Evolutionary conservation across 2,797 vertebrate genomes (phyloP).

Genomic region (Ara ararauna): DNA sequence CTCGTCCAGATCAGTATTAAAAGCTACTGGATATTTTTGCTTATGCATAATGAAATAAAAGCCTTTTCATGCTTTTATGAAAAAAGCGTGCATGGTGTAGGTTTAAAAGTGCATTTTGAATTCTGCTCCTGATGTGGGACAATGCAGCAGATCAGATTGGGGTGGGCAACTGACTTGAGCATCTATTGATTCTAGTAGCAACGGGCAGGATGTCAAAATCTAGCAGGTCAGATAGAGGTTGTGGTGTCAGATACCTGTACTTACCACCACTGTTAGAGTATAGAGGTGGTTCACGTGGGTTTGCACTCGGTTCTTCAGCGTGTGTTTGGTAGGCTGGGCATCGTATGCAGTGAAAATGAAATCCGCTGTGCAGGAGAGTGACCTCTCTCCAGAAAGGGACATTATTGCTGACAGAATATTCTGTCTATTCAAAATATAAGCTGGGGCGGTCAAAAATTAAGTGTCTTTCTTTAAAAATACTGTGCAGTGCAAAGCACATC

Average conservation of each 20-base stretch:
- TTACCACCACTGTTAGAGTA: not conserved
- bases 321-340: not conserved
- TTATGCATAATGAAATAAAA: not conserved
- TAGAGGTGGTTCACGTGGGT: not conserved
- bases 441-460: not conserved
- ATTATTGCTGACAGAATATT: not conserved
- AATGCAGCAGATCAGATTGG: rapidly evolving
- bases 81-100: rapidly evolving
- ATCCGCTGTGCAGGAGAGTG: not conserved
- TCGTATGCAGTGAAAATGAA: not conserved
- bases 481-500: not conserved
- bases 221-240: not conserved
- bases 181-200: not conserved
- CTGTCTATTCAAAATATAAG: not conserved
- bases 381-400: not conserved
- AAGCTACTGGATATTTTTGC: not conserved
- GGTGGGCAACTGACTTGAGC: not conserved
- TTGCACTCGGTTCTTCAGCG: not conserved
- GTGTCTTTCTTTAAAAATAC: not conserved
- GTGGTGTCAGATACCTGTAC: not conserved
- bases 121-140: not conserved
- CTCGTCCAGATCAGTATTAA: not conserved
- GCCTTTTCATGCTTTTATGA: not conserved
- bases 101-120: not conserved
- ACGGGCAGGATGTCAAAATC: not conserved